phyloP scores from a whole-genome alignment of 1,140 invertebrate species.

The Papilio xuthus region DNA sequence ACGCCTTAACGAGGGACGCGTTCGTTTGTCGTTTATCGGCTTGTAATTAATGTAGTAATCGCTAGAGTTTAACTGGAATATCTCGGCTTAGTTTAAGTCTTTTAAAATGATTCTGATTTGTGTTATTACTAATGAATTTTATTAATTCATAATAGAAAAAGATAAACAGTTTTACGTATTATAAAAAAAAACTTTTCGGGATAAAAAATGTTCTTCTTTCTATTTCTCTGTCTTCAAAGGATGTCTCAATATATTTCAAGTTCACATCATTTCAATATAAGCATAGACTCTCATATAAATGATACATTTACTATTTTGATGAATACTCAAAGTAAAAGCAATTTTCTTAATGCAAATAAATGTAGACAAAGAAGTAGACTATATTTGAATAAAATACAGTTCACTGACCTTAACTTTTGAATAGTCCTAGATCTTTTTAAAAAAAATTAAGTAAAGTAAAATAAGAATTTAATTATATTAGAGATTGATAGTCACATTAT shows the following conservation, averaged over 20 bases:
- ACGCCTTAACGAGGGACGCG: constrained; percentile 31
- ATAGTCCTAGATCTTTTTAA: background rate
- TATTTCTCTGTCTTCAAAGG: background rate
- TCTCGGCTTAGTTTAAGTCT: background rate
- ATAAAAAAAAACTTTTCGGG: too few relatives aligned
- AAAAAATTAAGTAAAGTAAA: background rate
- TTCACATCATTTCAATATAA: background rate
- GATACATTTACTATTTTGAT: background rate
- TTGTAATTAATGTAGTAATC: constrained; percentile 31
- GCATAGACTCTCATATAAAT: background rate
- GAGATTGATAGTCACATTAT: background rate
- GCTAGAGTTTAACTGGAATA: background rate
- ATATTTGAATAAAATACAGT: constrained; percentile 6
- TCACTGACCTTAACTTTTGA: background rate
- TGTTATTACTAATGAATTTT: too few relatives aligned
- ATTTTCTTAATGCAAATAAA: constrained; percentile 12
- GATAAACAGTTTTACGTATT: background rate
- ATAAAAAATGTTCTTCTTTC: too few relatives aligned
- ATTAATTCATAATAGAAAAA: background rate
- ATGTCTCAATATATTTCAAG: background rate
- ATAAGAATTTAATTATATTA: background rate
- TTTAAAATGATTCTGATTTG: background rate
- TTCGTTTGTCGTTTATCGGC: constrained; percentile 15
- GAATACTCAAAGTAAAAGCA: background rate
- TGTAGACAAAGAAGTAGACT: background rate